These are phyloP conservation scores for Brienomyrus longianalis DNA, from an alignment of 2,113 vertebrate genomes.

Conservation along the genomic window DNA sequence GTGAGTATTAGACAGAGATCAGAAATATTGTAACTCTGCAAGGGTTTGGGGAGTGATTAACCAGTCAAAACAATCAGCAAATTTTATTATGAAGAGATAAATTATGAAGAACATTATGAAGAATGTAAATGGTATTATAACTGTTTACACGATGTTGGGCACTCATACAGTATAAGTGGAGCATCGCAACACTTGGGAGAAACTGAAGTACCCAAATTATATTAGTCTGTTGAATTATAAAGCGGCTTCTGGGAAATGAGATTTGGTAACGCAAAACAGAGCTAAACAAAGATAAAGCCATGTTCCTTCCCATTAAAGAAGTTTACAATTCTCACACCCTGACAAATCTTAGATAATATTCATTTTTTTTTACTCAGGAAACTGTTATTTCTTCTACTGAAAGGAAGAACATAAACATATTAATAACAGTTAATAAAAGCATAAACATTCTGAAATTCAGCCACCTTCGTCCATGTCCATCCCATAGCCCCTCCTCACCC, in stretches of 20 bases:
- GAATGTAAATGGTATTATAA: background rate
- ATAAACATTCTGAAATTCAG: background rate
- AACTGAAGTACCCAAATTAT: background rate
- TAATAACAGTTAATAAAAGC: background rate
- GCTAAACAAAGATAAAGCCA: background rate
- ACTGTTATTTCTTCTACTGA: background rate
- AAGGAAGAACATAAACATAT: background rate
- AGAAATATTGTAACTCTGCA: background rate
- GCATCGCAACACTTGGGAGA: background rate
- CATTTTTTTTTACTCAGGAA: background rate
- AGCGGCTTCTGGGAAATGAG: background rate
- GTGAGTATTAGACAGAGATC: background rate
- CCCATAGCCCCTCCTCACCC: background rate
- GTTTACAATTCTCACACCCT: background rate
- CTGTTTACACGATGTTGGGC: background rate
- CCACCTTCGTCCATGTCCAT: background rate
- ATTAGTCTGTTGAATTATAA: slow-evolving; percentile 1
- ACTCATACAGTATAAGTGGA: background rate
- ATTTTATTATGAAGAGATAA: background rate
- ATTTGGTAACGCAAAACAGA: background rate
- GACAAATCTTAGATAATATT: background rate
- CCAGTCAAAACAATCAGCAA: background rate
- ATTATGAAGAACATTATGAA: background rate
- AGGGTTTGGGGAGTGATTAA: background rate
- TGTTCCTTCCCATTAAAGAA: background rate